phyloP scores from a whole-genome alignment of 2,113 vertebrate genomes.

The Dicentrarchus labrax region DNA sequence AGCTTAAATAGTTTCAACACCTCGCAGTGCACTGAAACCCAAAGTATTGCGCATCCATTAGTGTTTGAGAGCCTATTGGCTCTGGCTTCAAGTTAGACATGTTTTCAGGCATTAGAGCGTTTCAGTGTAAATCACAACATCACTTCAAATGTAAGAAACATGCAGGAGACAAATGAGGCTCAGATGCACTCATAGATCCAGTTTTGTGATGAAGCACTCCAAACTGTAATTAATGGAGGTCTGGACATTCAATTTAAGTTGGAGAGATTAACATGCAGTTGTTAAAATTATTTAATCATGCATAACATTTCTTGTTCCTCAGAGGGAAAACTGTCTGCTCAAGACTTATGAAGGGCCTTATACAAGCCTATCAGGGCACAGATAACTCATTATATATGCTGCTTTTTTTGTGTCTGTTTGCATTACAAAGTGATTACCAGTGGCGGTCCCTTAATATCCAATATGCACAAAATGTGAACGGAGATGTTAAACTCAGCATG shows the following conservation, averaged over 20 bases:
- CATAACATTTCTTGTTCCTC: constrained; percentile 18
- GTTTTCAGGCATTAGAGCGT: neutral
- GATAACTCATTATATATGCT: constrained; percentile 31
- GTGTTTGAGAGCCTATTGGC: neutral
- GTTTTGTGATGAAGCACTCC: neutral
- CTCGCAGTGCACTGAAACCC: constrained; percentile 1
- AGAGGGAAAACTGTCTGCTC: constrained; percentile 9
- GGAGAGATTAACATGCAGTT: neutral
- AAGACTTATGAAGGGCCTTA: constrained; percentile 40
- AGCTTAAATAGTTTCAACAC: constrained; percentile 8
- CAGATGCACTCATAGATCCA: neutral
- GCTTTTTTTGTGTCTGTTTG: constrained; percentile 35
- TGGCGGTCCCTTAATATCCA: neutral
- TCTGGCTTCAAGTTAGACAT: neutral
- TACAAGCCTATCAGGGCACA: constrained; percentile 9
- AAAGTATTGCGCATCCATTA: neutral
- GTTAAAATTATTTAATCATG: constrained; percentile 11
- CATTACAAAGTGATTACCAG: constrained; percentile 15
- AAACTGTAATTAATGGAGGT: neutral
- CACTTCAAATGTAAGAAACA: neutral
- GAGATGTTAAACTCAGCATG: neutral
- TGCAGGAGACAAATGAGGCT: neutral
- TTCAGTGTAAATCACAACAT: neutral
- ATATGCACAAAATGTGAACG: constrained; percentile 1
- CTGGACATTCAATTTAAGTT: neutral